phyloP scores from a whole-genome alignment of 2,113 vertebrate species.

The Nothoprocta perdicaria region DNA sequence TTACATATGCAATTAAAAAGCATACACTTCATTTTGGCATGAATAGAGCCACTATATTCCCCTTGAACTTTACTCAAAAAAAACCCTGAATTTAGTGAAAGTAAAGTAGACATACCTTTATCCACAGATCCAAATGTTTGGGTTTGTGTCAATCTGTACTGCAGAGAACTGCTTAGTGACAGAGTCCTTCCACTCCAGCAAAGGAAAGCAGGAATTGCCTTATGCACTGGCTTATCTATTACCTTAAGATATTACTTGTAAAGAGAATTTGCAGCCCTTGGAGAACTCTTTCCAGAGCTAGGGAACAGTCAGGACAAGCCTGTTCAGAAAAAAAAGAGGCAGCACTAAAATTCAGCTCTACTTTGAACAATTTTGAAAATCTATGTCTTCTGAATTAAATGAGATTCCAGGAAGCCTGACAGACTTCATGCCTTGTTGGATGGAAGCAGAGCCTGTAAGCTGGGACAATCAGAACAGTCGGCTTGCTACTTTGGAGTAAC shows the following conservation, averaged over 20 bases:
- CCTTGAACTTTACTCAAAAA: background rate
- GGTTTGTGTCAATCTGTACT: background rate
- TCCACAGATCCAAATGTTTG: background rate
- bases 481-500: background rate
- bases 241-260: background rate
- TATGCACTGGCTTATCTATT: background rate
- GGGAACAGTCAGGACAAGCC: background rate
- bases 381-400: background rate
- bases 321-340: background rate
- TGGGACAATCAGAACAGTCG: background rate
- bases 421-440: background rate
- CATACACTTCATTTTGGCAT: background rate
- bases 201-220: background rate
- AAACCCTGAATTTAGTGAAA: background rate
- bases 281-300: background rate
- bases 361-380: background rate
- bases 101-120: background rate
- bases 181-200: background rate
- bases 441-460: background rate
- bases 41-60: background rate
- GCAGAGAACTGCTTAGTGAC: background rate
- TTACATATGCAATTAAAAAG: slow-evolving; percentile 52
- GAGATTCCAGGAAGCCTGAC: background rate
- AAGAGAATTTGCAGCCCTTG: background rate
- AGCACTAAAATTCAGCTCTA: background rate